phyloP scores from a whole-genome alignment of 1,140 invertebrate genomes.

The Bursaphelenchus mucronatus region DNA sequence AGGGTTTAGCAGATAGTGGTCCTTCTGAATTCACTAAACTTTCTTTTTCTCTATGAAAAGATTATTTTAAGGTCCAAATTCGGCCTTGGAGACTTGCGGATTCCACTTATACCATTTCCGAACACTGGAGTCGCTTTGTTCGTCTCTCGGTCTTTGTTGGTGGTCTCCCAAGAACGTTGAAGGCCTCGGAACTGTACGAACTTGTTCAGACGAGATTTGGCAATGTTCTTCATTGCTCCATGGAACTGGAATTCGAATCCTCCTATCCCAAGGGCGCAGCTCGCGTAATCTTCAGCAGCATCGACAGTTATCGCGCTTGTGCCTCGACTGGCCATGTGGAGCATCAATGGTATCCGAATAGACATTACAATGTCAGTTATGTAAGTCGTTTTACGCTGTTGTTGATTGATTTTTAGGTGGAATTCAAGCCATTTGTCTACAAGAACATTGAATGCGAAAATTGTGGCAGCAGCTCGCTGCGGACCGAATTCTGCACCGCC shows the following conservation, averaged over 20 bases:
- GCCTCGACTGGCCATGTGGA: conserved; percentile 1
- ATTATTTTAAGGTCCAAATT: too few species aligned
- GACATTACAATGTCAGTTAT: not conserved
- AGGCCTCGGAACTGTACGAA: conserved; percentile 3
- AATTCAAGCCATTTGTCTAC: conserved; percentile 18
- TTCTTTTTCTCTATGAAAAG: too few species aligned
- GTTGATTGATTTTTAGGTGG: conserved; percentile 10
- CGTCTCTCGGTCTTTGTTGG: conserved; percentile 2
- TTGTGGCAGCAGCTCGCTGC: not conserved
- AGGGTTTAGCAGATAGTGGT: too few species aligned
- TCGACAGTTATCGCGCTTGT: not conserved
- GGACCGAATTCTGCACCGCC: not conserved
- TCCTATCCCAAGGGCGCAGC: conserved; percentile 14
- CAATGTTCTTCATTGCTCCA: conserved; percentile 12
- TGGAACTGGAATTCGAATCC: conserved; percentile 4
- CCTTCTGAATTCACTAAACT: too few species aligned
- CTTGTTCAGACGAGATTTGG: conserved; percentile 1
- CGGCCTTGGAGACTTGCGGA: too few species aligned
- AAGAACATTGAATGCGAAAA: conserved; percentile 6
- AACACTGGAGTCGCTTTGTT: not conserved
- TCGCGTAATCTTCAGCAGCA: conserved; percentile 13
- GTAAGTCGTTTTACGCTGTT: not conserved
- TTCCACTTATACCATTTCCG: too few species aligned
- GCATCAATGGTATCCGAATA: not conserved
- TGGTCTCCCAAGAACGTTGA: conserved; percentile 11